Evolutionary conservation across 2,797 vertebrate genomes (phyloP).

Genomic region (Coccyzus lansbergi): DNA sequence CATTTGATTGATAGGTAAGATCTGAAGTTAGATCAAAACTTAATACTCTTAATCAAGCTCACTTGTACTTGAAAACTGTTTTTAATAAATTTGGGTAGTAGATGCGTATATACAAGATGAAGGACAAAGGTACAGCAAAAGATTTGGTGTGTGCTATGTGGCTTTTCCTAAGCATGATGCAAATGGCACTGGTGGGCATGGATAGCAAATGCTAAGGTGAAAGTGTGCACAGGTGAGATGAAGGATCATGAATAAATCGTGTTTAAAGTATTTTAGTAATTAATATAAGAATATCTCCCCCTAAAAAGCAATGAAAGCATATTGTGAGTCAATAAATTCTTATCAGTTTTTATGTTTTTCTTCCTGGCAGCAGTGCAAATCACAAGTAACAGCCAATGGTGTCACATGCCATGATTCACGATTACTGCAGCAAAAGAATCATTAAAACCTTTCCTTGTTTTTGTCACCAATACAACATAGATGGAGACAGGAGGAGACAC

Average conservation of each 20-base stretch:
- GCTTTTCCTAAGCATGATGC: background rate
- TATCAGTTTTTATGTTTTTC: background rate
- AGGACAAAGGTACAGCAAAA: no score
- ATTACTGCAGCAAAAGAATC: background rate
- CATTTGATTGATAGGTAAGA: background rate
- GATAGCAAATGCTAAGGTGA: fast-evolving
- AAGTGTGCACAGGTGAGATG: fast-evolving
- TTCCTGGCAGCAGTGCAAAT: background rate
- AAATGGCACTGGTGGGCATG: fast-evolving
- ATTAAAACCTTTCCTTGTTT: background rate
- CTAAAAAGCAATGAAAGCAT: background rate
- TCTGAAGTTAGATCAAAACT: no score
- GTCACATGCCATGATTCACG: background rate
- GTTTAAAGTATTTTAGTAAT: background rate
- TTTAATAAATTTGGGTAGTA: no score
- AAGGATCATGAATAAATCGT: background rate
- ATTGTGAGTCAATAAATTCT: background rate
- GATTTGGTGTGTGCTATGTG: fast-evolving
- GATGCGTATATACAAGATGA: no score
- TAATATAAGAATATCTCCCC: background rate
- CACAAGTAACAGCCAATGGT: background rate
- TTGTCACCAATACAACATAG: background rate
- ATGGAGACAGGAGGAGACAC: background rate
- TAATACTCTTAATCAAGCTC: no score
- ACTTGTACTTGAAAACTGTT: no score